phyloP scores from a whole-genome alignment of 1,140 invertebrate species.

The Asobara japonica region DNA sequence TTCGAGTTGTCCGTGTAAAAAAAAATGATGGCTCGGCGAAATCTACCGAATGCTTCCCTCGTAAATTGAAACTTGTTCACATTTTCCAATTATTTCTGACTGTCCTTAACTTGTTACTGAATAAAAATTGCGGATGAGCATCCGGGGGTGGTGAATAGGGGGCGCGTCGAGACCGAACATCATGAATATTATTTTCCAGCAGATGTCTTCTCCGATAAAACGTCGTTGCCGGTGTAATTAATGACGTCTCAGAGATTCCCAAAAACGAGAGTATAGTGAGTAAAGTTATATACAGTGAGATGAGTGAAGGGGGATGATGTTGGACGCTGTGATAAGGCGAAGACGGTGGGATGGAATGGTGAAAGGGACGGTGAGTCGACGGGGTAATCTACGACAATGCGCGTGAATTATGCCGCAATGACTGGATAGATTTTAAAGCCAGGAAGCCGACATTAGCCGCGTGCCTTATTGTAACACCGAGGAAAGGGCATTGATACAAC shows the following conservation, averaged over 20 bases:
- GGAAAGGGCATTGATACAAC: not conserved
- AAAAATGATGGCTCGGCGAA: too few relatives aligned
- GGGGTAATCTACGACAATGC: constrained; percentile 57
- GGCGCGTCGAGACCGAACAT: constrained; percentile 50
- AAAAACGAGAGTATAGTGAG: constrained; percentile 43
- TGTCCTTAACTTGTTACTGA: too few relatives aligned
- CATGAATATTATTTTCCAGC: constrained; percentile 68
- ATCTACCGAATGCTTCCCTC: too few relatives aligned
- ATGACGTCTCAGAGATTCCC: constrained; percentile 53
- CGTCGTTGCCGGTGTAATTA: constrained; percentile 61
- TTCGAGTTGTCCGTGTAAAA: too few relatives aligned
- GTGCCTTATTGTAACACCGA: constrained; percentile 29
- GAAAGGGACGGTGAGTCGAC: constrained; percentile 10
- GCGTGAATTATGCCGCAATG: constrained; percentile 66
- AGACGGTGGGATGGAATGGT: constrained; percentile 17
- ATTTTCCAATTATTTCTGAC: too few relatives aligned
- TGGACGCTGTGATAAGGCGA: constrained; percentile 11
- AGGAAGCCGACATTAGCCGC: constrained; percentile 64
- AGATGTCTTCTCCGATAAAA: constrained; percentile 67
- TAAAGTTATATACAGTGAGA: constrained; percentile 38
- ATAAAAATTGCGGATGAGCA: constrained; percentile 22
- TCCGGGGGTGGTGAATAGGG: constrained; percentile 8
- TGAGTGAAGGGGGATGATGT: constrained; percentile 8
- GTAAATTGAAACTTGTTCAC: too few relatives aligned
- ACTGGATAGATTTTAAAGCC: constrained; percentile 65